Conservation (phyloP, 2,113 vertebrate species). For the Spilogale gracilis region DNA sequence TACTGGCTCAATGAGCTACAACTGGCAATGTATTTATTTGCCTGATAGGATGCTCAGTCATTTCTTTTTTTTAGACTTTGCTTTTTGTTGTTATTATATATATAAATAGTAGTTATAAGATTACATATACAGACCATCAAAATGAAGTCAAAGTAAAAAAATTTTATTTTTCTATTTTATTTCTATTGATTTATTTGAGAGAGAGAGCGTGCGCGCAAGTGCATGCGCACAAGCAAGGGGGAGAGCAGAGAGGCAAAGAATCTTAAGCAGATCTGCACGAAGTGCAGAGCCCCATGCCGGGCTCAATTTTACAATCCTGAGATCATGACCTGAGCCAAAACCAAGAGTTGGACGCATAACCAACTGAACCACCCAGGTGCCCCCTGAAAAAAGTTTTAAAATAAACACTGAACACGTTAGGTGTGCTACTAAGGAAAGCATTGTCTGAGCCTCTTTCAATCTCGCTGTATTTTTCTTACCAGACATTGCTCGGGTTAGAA, state of each 20-base stretch:
- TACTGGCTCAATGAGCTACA: neutral
- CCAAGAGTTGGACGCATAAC: neutral
- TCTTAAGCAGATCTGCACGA: neutral
- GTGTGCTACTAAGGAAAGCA: neutral
- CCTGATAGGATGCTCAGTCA: neutral
- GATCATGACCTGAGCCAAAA: neutral
- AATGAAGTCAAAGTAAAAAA: constrained; percentile 33
- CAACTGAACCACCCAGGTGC: neutral
- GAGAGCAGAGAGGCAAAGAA: neutral
- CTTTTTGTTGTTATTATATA: neutral
- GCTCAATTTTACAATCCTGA: neutral
- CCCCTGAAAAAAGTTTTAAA: neutral
- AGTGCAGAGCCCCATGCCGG: neutral
- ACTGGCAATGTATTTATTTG: neutral
- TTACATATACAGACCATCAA: neutral
- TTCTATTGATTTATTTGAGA: neutral
- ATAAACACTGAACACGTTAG: neutral
- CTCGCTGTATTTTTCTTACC: constrained; percentile 87
- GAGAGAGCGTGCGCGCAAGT: neutral
- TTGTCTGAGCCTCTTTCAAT: neutral
- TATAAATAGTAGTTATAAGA: neutral
- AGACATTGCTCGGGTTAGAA: constrained; percentile 98
- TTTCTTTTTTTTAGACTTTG: neutral
- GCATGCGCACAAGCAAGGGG: too few species aligned
- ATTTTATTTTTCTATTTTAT: neutral